Base-by-base conservation (phyloP, 2,888 invertebrate genomes). In the Leucoma salicis region DNA sequence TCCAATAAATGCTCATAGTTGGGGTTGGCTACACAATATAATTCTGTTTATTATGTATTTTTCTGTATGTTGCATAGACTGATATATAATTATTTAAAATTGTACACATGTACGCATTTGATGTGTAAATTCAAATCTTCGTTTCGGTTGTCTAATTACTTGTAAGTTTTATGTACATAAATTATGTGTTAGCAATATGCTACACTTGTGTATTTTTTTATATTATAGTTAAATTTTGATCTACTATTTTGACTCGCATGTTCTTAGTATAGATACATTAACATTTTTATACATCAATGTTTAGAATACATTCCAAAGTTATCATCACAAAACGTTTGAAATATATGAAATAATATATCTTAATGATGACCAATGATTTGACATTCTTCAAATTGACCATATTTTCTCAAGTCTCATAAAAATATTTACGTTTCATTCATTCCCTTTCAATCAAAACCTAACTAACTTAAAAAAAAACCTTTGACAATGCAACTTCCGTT, bases 261-360 rank as follows among this genome's bases (percentile, higher is more conserved):
- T 27, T 12, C 12, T 1, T 27, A 11, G 8, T 27, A 1, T n/a
- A 27, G 11, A n/a, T n/a, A n/a, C 12, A 27, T 10, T 2, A 27
- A 4, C 27, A 2, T 25, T n/a, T 6, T 25, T 16, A 16, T 6
- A 45, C 52, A 57, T 49, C 41, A 37, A 55, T 57, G 46, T 44
- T 57, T 46, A 55, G 35, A 51, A 46, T 42, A 57, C 58, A 59
- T 59, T 59, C 58, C 60, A 59, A 42, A 50, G 39, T 14, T 37
- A 50, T 59, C 57, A 59, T 59, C 58, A 59, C 57, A 59, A 57
- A 18, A 24, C n/a, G n/a, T n/a, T n/a, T n/a, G n/a, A n/a, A n/a
- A n/a, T n/a, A n/a, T n/a, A n/a, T n/a, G n/a, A n/a, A n/a, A n/a
- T n/a, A n/a, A n/a, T n/a, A n/a, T n/a, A n/a, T n/a, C n/a, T n/a